Base-by-base conservation (phyloP, 2,888 invertebrate genomes). In the Andrena camellia region DNA sequence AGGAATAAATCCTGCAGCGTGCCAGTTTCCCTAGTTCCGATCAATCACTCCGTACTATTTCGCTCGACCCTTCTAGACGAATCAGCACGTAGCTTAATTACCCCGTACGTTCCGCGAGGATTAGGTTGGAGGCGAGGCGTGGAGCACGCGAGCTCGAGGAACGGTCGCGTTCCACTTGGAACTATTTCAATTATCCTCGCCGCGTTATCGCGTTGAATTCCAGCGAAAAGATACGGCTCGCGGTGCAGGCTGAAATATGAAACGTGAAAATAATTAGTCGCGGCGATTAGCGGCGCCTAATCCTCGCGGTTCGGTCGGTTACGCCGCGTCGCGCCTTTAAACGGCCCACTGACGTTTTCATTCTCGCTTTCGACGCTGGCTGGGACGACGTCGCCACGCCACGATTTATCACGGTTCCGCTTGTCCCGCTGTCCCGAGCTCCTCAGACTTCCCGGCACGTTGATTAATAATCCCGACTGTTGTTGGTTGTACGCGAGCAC, bases 401-500 rank as follows among this genome's bases (percentile, higher is more conserved):
- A 68, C 88, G 85, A 90, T 90, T 88, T 89, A 90, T 90, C 90
- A 86, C 80, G 88, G 87, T 88, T 88, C 86, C 86, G 86, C 83
- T 86, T 86, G 90, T 81, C 83, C 84, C 67, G 67, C 77, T 80
- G 86, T 75, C 81, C 60, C 79, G 31, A 68, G 77, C 29, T 26
- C 31, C 67, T 78, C 76, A 80, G 83, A 82, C 75, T 84, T 42
- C 82, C 85, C 81, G 81, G 83, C 86, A 86, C 89, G 88, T 89
- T 91, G 91, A 91, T 91, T 91, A 91, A 91, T 91, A 90, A 88
- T 88, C 85, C 87, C 81, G 80, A 78, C 84, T 69, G 57, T 68
- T 71, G 63, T 73, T 67, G 84, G 82, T 78, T 74, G 76, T 82
- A 87, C 84, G 69, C 42, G 23, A 10, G 81, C 83, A 88, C 85